Evolutionary conservation across 1,140 invertebrate species (phyloP), one percentile per base, ranked within the genome.

Genomic region (Aporrectodea caliginosa): DNA sequence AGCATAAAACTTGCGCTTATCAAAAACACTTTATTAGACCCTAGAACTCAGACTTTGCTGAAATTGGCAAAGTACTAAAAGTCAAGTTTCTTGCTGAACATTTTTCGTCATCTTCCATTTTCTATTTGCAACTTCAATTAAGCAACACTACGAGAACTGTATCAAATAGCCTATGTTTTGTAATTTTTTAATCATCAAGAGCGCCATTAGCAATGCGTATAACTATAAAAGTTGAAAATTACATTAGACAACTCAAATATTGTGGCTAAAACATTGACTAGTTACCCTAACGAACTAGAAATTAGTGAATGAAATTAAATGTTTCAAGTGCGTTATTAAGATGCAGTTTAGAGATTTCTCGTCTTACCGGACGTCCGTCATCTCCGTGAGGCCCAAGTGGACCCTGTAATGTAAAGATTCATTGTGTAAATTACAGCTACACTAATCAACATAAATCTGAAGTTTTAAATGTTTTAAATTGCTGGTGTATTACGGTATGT

Each of bases 291-390:
- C 43, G 43, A 22, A 58, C 6, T 58, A 12, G 6, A 12, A 22
- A 22, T 6, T 58, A 12, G 6, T 58, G 22, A 6, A 58, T 58
- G 6, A 22, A 22, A 6, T 58, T 58, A 12, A 6, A 58, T 22
- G 43, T 58, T 12, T 58, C 43, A 6, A 58, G 43, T 58, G 6
- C 6, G 6, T 58, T 58, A 6, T 29, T 72, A 68, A 68, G 14
- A 6, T 29, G 14, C 2, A 72, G n/a, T 29, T 72, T 29, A 72
- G 31, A 72, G 27, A 72, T 14, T 72, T 16, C 29, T 1, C 34
- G 29, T 35, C 75, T 58, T 35, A 76, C 75, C 29, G 75, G n/a
- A 35, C 75, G 34, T 58, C 75, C 75, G 27, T 76, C 75, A 58
- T 76, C 75, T 43, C 75, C 75, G n/a, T 35, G 32, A 0, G 75